Evolutionary conservation across 1,140 invertebrate genomes (phyloP).

Genomic region (Orius insidiosus): DNA sequence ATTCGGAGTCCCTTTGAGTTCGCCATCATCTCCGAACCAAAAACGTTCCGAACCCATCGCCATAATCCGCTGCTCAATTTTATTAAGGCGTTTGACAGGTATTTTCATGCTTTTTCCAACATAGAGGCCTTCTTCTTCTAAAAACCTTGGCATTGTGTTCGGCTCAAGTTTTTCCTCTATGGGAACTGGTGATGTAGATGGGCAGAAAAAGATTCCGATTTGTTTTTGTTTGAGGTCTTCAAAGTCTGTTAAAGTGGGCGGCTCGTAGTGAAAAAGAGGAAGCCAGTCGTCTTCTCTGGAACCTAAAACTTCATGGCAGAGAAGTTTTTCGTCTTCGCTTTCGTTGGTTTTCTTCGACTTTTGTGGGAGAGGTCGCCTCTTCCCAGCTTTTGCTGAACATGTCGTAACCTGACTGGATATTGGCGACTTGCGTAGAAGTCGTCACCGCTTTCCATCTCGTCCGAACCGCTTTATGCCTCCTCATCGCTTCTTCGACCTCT

Average conservation of each 20-base stretch:
- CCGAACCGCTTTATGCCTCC: constrained; percentile 19
- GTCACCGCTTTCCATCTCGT: constrained; percentile 18
- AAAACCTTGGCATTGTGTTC: constrained; percentile 25
- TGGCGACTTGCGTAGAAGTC: constrained; percentile 14
- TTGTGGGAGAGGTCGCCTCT: neutral
- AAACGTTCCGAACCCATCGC: constrained; percentile 20
- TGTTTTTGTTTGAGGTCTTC: constrained; percentile 8
- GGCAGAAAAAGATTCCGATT: constrained; percentile 12
- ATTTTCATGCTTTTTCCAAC: constrained; percentile 28
- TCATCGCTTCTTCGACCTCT: constrained; percentile 21
- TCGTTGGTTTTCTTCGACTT: constrained; percentile 1
- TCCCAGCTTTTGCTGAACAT: constrained; percentile 23
- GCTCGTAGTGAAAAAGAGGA: neutral
- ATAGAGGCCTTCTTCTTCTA: constrained; percentile 36
- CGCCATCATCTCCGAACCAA: constrained; percentile 40
- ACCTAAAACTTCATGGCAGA: constrained; percentile 7
- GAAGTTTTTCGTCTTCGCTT: constrained; percentile 13
- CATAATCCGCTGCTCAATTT: constrained; percentile 31
- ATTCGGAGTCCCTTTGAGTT: constrained; percentile 19
- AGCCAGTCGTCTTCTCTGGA: constrained; percentile 10
- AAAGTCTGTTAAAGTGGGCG: constrained; percentile 6
- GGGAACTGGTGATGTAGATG: constrained; percentile 19
- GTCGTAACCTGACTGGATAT: constrained; percentile 18
- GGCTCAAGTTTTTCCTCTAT: constrained; percentile 23
- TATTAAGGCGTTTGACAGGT: constrained; percentile 26